Conservation (phyloP, 2,888 invertebrate genomes). For the Lasioglossum marginatum region DNA sequence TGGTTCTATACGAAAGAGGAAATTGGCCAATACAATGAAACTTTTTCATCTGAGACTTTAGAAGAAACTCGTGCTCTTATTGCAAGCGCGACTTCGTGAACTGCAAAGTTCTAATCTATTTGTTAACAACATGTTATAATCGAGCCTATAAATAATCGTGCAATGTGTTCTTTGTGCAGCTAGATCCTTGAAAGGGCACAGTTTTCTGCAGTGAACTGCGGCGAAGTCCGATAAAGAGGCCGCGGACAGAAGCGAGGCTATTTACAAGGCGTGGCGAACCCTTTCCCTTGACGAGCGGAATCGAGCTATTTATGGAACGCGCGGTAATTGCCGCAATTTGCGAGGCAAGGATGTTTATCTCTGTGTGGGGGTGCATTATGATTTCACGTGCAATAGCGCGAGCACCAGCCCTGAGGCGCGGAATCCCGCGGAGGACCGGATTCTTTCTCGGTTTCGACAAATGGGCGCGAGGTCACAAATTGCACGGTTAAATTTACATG, state of each 20-base stretch:
- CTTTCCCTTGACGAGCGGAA: conserved; percentile 9
- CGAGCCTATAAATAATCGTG: background rate
- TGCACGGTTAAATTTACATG: background rate
- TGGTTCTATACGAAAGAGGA: background rate
- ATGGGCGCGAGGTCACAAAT: conserved; percentile 15
- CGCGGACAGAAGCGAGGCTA: conserved; percentile 13
- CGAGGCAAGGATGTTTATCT: conserved; percentile 10
- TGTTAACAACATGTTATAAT: background rate
- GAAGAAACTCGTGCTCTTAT: background rate
- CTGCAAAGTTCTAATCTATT: background rate
- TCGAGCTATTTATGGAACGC: conserved; percentile 24
- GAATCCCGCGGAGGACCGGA: conserved; percentile 24
- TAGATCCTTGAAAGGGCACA: background rate
- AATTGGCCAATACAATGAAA: background rate
- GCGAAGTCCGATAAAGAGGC: conserved; percentile 17
- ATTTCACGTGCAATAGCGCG: conserved; percentile 27
- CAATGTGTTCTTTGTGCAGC: background rate
- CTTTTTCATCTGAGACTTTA: background rate
- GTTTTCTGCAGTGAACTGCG: background rate
- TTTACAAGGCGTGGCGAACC: conserved; percentile 20
- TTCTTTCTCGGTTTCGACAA: conserved; percentile 20
- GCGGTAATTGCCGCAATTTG: conserved; percentile 24
- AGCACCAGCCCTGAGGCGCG: background rate
- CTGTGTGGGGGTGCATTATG: background rate
- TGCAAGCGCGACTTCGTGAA: background rate